Percentiles rank a stretch among this genome's conserved stretches.
phyloP scores from a whole-genome alignment of 2,797 vertebrate genomes.

The Pipistrellus pipistrellus region DNA sequence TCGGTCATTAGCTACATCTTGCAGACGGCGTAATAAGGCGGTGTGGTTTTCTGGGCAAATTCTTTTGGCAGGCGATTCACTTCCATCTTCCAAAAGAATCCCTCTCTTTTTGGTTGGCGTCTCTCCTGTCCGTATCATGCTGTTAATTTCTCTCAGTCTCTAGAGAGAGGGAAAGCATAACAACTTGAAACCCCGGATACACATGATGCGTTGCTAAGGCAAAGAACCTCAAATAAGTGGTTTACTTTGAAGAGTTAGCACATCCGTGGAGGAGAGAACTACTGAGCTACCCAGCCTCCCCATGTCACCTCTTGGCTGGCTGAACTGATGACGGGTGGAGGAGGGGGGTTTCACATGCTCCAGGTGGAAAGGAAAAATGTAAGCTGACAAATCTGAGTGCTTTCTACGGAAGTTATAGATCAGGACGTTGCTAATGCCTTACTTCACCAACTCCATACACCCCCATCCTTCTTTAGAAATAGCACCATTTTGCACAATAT shows the following conservation, averaged over 20 bases:
- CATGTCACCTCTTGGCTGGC: not conserved
- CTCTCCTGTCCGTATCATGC: slow-evolving; percentile 96
- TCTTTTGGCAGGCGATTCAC: slow-evolving; percentile 93
- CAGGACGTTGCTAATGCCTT: not conserved
- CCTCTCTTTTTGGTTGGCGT: slow-evolving; percentile 95
- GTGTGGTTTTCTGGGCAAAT: slow-evolving; percentile 95
- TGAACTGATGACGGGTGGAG: not conserved
- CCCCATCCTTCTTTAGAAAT: not conserved
- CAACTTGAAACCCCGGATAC: slow-evolving; percentile 16
- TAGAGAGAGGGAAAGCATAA: slow-evolving; percentile 76
- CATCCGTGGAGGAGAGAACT: not conserved
- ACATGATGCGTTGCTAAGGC: not conserved
- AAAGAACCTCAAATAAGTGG: not conserved
- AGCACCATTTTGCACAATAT: not conserved
- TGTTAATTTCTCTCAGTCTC: slow-evolving; percentile 96
- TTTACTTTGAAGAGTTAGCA: not conserved
- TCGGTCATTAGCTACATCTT: slow-evolving; percentile 96
- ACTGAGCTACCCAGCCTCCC: not conserved
- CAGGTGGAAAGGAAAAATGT: not conserved
- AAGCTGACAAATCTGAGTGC: not conserved
- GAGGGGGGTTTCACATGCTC: not conserved
- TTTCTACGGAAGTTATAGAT: not conserved
- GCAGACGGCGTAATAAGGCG: slow-evolving; percentile 93
- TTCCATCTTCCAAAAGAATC: slow-evolving; percentile 92
- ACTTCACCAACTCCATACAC: not conserved